These are phyloP conservation scores for Neria commutata DNA, from an alignment of 2,888 invertebrate species.

Conservation along the genomic window DNA sequence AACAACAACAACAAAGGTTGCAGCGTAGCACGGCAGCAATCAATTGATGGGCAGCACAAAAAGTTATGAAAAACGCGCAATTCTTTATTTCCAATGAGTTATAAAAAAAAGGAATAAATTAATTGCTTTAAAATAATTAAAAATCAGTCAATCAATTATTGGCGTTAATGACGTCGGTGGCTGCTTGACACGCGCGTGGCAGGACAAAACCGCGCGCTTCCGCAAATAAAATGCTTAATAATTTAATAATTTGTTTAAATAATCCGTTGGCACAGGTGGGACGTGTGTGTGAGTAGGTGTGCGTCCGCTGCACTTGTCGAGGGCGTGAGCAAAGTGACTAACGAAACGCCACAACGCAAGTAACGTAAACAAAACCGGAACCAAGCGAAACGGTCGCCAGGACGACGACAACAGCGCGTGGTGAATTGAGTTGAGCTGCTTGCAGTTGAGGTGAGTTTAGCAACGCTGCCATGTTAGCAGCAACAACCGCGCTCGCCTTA, in stretches of 20 bases:
- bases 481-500: no score
- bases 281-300: no score
- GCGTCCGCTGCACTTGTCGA: no score
- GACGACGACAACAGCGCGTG: no score
- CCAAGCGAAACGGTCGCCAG: no score
- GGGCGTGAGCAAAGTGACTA: no score
- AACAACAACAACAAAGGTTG: neutral
- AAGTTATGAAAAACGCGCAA: neutral
- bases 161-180: neutral
- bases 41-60: neutral
- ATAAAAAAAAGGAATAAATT: slow-evolving; percentile 8
- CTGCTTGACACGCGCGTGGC: neutral
- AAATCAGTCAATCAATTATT: slow-evolving; percentile 32
- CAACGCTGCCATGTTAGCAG: no score
- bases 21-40: neutral
- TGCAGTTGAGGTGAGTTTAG: no score
- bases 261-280: neutral
- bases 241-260: neutral
- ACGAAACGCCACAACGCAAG: no score
- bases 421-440: no score
- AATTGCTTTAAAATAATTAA: slow-evolving; percentile 27
- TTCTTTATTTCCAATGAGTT: neutral
- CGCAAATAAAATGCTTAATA: neutral
- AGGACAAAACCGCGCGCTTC: neutral
- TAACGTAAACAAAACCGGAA: no score